A percentile compares a stretch with the other conserved stretches of the same genome.
phyloP scores from a whole-genome alignment of 2,797 vertebrate genomes.

The Melopsittacus undulatus region DNA sequence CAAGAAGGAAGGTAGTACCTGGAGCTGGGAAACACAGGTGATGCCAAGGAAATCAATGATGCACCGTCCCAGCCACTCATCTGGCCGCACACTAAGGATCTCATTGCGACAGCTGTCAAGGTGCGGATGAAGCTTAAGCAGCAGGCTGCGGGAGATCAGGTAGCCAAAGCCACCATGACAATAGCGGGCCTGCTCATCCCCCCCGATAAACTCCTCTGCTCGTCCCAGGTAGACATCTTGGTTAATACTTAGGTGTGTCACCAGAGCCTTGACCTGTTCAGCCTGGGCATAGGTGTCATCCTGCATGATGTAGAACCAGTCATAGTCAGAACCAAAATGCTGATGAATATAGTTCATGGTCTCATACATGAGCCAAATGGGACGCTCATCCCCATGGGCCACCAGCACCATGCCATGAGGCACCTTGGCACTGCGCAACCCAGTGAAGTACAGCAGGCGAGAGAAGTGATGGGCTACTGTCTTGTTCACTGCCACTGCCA shows the following conservation, averaged over 20 bases:
- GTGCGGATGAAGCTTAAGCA: conserved; percentile 88
- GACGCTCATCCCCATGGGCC: conserved; percentile 91
- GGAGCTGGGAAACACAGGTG: conserved; percentile 88
- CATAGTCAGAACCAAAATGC: conserved; percentile 90
- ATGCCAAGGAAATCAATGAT: conserved; percentile 94
- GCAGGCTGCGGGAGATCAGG: conserved; percentile 90
- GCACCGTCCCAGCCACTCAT: conserved; percentile 98
- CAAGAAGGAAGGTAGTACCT: conserved; percentile 76
- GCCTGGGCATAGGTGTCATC: conserved; percentile 95
- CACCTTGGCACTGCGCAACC: conserved; percentile 87
- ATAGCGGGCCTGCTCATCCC: conserved; percentile 90
- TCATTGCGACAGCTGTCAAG: conserved; percentile 94
- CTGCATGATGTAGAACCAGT: conserved; percentile 96
- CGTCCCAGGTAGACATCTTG: conserved; percentile 93
- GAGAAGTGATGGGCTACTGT: conserved; percentile 92
- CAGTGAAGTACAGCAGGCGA: conserved; percentile 91
- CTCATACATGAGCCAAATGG: conserved; percentile 98
- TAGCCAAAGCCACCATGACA: conserved; percentile 96
- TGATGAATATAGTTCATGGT: conserved; percentile 90
- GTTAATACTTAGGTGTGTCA: conserved; percentile 89
- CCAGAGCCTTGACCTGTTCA: conserved; percentile 86
- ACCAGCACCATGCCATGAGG: conserved; percentile 93
- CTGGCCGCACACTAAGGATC: conserved; percentile 93
- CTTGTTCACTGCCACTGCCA: conserved; percentile 95
- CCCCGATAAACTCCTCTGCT: conserved; percentile 94